A percentile compares a stretch with the other conserved stretches of the same genome.
Conservation (phyloP, 2,113 vertebrate genomes). For the Meleagris gallopavo region DNA sequence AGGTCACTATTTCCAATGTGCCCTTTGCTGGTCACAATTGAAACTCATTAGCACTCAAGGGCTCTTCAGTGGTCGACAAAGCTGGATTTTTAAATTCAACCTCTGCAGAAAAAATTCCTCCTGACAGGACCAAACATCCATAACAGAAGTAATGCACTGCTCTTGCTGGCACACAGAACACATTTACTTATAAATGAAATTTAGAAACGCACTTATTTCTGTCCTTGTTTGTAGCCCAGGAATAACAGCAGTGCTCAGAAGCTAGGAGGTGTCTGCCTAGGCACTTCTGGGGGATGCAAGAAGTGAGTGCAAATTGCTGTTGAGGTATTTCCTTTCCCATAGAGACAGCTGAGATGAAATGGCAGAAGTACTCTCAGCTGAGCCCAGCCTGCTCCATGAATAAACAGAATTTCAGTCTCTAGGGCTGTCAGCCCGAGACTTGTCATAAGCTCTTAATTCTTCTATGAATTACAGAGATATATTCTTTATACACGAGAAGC, state of each 20-base stretch:
- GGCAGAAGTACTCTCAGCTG: neutral
- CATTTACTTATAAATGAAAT: neutral
- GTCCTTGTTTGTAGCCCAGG: neutral
- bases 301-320: neutral
- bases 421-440: neutral
- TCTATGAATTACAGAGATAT: neutral
- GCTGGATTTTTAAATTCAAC: neutral
- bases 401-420: neutral
- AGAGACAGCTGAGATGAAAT: neutral
- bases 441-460: neutral
- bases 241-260: neutral
- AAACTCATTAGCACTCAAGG: conserved; percentile 45
- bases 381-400: neutral
- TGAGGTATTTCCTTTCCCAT: neutral
- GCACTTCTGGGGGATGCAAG: neutral
- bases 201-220: neutral
- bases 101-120: neutral
- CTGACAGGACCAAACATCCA: neutral
- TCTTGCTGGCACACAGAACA: neutral
- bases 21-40: neutral
- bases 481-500: neutral
- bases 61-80: conserved; percentile 15
- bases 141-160: neutral
- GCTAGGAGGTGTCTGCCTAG: neutral
- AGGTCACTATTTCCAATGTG: conserved; percentile 26